Percentiles rank a stretch among this genome's conserved stretches.
Conservation (phyloP, 2,888 invertebrate species). For the Hybos culiciformis region DNA sequence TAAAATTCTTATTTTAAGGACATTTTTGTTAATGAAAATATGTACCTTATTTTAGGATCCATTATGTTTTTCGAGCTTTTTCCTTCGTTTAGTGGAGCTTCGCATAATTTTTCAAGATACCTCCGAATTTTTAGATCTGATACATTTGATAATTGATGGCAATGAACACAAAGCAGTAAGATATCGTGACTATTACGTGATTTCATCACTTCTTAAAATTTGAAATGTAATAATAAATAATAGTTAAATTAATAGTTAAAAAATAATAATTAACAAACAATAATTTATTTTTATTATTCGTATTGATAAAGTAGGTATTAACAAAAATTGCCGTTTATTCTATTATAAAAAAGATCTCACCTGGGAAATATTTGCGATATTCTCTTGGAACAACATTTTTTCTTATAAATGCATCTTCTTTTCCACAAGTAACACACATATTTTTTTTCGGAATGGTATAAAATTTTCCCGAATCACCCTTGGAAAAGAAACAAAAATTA, state of each 20-base stretch:
- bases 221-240: constrained; percentile 9
- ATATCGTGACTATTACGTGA: constrained; percentile 72
- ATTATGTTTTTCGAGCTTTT: constrained; percentile 28
- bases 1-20: background rate
- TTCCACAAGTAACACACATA: constrained; percentile 67
- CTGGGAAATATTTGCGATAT: constrained; percentile 62
- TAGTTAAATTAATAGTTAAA: background rate
- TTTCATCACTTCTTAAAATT: constrained; percentile 52
- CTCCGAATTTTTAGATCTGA: constrained; percentile 46
- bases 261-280: background rate
- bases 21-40: background rate
- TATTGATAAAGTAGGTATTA: background rate
- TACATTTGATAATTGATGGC: constrained; percentile 56
- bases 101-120: constrained; percentile 44
- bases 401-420: constrained; percentile 48
- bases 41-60: constrained; percentile 28
- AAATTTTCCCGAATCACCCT: constrained; percentile 56
- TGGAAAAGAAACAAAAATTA: too few relatives aligned
- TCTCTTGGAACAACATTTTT: constrained; percentile 75
- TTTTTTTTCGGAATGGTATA: constrained; percentile 59
- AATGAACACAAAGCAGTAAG: constrained; percentile 52
- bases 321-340: too few relatives aligned
- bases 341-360: constrained; percentile 31
- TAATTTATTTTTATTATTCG: background rate
- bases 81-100: constrained; percentile 44